phyloP scores from a whole-genome alignment of 2,888 invertebrate species.

The Agrochola lota region DNA sequence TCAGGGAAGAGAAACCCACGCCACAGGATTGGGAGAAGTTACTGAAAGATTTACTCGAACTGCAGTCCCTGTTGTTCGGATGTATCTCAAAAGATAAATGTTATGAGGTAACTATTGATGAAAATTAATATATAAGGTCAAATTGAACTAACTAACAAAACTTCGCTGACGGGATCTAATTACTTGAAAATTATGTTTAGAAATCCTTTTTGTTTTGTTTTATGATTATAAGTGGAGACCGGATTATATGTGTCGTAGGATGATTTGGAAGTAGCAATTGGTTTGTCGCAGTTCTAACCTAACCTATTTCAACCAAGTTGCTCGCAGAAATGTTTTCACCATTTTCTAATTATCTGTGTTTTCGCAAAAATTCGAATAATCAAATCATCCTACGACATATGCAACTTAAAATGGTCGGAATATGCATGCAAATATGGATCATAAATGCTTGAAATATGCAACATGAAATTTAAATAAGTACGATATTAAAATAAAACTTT shows the following conservation, averaged over 20 bases:
- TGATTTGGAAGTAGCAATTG: too few relatives aligned
- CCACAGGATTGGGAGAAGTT: constrained; percentile 91
- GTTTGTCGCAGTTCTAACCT: too few relatives aligned
- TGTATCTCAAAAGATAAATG: constrained; percentile 90
- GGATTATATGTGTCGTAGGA: not conserved
- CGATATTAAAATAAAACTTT: not conserved
- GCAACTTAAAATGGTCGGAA: not conserved
- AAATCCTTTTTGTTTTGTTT: not conserved
- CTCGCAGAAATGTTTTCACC: too few relatives aligned
- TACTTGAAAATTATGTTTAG: not conserved
- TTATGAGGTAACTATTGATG: constrained; percentile 78
- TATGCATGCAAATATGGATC: not conserved
- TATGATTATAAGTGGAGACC: not conserved
- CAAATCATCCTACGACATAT: too few relatives aligned
- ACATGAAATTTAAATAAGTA: not conserved
- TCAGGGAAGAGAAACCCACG: constrained; percentile 80
- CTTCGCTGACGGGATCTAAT: not conserved
- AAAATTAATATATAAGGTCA: not conserved
- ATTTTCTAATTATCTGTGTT: too few relatives aligned
- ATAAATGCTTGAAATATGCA: not conserved
- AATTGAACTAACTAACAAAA: not conserved
- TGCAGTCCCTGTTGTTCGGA: constrained; percentile 91
- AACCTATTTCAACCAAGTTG: too few relatives aligned
- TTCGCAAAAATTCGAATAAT: too few relatives aligned
- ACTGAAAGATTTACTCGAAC: constrained; percentile 92